These are phyloP conservation scores for Drosophila serrata DNA, from an alignment of 1,140 invertebrate species.

Conservation along the genomic window DNA sequence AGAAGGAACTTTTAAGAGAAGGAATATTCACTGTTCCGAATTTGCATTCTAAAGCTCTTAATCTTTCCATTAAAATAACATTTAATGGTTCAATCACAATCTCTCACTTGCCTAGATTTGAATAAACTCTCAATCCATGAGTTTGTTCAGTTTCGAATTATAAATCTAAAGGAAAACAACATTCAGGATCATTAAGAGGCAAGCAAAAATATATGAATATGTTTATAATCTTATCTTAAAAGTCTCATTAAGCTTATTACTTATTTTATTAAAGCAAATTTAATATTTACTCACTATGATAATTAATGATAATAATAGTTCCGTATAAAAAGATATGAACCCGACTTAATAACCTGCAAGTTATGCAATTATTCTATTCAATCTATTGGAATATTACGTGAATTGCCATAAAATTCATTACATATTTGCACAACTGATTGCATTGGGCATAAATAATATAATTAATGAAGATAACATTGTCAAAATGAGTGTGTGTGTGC, in stretches of 20 bases:
- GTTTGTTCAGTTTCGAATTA: not conserved
- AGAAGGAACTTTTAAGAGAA: not conserved
- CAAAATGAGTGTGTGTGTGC: constrained; percentile 3
- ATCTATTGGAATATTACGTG: constrained; percentile 12
- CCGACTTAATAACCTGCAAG: not conserved
- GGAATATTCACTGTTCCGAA: not conserved
- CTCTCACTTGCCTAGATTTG: not conserved
- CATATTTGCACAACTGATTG: constrained; percentile 26
- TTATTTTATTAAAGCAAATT: not conserved
- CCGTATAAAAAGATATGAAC: not conserved
- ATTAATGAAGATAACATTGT: constrained; percentile 26
- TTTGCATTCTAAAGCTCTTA: not conserved
- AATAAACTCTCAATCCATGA: not conserved
- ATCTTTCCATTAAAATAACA: not conserved
- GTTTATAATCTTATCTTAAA: not conserved
- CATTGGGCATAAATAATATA: constrained; percentile 30
- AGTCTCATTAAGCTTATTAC: not conserved
- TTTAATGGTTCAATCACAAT: not conserved
- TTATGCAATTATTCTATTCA: constrained; percentile 16
- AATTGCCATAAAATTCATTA: constrained; percentile 28
- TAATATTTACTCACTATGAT: not conserved
- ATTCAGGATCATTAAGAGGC: too few relatives aligned
- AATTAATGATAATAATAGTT: not conserved
- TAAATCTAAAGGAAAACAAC: not conserved
- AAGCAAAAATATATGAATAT: not conserved